These are phyloP conservation scores for Mesoclemmys tuberculata DNA, from an alignment of 2,113 vertebrate genomes.

Conservation along the genomic window DNA sequence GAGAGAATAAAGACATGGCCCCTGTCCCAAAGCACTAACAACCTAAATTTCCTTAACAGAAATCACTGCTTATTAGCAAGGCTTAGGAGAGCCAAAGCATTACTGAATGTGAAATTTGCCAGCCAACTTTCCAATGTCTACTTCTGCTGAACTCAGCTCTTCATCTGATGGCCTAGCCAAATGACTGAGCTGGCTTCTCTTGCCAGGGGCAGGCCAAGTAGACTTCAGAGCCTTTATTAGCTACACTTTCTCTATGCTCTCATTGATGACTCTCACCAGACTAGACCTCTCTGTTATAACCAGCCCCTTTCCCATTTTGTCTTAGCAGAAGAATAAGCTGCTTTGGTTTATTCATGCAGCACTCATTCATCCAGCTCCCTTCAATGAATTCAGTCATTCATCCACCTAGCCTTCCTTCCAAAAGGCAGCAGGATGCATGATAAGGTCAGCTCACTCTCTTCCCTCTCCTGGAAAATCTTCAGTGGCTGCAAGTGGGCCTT, in stretches of 20 bases:
- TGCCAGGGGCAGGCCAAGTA: not conserved
- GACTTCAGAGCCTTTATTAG: not conserved
- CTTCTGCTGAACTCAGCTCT: not conserved
- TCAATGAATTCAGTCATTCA: not conserved
- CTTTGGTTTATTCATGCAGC: accelerated
- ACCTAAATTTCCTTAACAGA: not conserved
- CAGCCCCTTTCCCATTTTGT: not conserved
- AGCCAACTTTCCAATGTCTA: not conserved
- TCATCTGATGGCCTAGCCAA: not conserved
- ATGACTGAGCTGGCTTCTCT: not conserved
- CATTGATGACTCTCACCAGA: not conserved
- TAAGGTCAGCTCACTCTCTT: not conserved
- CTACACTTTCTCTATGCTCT: not conserved
- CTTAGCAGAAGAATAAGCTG: not conserved
- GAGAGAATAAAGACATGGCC: not conserved
- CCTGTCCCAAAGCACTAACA: not conserved
- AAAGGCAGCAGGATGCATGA: not conserved
- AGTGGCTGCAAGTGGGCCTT: not conserved
- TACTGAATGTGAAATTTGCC: not conserved
- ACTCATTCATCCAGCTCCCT: not conserved
- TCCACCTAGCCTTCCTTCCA: not conserved
- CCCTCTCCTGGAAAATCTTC: not conserved
- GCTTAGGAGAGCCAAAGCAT: not conserved
- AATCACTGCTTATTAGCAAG: not conserved
- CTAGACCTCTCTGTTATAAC: not conserved